A percentile compares a stretch with the other conserved stretches of the same genome.
These are phyloP conservation scores for Macrotus californicus DNA, from an alignment of 2,113 vertebrate species.

Conservation along the genomic window DNA sequence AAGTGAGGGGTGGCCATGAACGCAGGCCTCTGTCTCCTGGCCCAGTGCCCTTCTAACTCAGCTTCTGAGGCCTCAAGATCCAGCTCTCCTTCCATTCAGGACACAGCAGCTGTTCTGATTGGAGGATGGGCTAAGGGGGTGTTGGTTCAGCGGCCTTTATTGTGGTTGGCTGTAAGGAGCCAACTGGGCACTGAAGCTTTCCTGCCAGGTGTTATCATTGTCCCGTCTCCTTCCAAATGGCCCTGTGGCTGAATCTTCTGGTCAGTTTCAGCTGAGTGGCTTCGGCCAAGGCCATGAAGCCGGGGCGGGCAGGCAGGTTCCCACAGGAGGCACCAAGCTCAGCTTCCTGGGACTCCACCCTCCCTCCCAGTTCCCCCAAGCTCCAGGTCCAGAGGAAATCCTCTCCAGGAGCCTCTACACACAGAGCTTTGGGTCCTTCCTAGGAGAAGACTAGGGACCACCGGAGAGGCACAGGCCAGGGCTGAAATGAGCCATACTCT, in stretches of 20 bases:
- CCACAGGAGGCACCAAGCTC: accelerated
- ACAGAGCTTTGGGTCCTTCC: slow-evolving; percentile 54
- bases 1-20: neutral
- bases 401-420: slow-evolving; percentile 28
- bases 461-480: slow-evolving; percentile 31
- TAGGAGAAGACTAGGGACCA: slow-evolving; percentile 11
- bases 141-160: accelerated
- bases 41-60: neutral
- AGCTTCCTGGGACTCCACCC: neutral
- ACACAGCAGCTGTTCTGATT: accelerated
- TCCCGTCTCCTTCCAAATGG: accelerated
- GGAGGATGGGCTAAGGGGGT: accelerated
- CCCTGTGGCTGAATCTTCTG: neutral
- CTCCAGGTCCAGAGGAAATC: slow-evolving; percentile 24
- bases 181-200: no score
- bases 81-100: accelerated
- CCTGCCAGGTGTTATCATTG: accelerated
- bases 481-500: neutral
- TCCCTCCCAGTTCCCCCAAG: neutral
- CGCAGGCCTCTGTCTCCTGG: neutral
- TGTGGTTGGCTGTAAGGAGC: neutral
- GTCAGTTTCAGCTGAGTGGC: neutral
- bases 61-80: accelerated
- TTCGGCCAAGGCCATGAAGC: accelerated
- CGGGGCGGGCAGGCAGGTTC: neutral